Evolutionary conservation across 2,113 vertebrate species (phyloP).

Genomic region (Ellobius talpinus): DNA sequence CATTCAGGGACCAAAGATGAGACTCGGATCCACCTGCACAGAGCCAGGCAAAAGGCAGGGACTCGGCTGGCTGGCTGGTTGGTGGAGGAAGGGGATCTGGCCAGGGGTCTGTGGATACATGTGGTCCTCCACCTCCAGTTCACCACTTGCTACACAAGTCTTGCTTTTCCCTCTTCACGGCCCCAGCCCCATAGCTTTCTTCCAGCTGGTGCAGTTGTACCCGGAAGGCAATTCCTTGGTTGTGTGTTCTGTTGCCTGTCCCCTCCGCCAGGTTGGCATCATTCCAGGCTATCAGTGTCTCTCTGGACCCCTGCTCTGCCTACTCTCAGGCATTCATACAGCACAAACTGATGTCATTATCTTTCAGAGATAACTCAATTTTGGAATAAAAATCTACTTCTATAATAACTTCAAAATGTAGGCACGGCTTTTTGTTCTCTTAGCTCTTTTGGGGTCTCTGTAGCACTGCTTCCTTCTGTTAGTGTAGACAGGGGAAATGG

Average conservation of each 20-base stretch:
- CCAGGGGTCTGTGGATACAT: background rate
- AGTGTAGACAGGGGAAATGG: background rate
- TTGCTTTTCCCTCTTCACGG: background rate
- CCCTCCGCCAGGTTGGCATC: background rate
- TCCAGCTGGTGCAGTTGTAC: no score
- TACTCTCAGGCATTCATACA: background rate
- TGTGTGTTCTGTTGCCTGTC: background rate
- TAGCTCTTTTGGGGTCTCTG: background rate
- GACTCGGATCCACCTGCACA: background rate
- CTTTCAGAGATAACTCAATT: background rate
- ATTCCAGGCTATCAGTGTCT: background rate
- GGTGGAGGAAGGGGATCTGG: background rate
- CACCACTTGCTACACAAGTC: accelerated
- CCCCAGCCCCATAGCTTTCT: background rate
- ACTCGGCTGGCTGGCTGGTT: background rate
- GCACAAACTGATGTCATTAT: background rate
- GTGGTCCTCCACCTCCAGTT: background rate
- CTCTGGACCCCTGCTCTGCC: background rate
- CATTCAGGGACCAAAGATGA: background rate
- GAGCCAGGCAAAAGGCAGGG: background rate
- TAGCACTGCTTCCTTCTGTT: no score
- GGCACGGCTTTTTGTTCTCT: background rate
- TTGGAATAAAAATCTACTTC: constrained; percentile 9
- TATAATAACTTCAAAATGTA: background rate
- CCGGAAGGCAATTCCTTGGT: accelerated